Evolutionary conservation across 2,797 vertebrate genomes (phyloP), one percentile per base, ranked within the genome.

Genomic region (Anomalospiza imberbis): DNA sequence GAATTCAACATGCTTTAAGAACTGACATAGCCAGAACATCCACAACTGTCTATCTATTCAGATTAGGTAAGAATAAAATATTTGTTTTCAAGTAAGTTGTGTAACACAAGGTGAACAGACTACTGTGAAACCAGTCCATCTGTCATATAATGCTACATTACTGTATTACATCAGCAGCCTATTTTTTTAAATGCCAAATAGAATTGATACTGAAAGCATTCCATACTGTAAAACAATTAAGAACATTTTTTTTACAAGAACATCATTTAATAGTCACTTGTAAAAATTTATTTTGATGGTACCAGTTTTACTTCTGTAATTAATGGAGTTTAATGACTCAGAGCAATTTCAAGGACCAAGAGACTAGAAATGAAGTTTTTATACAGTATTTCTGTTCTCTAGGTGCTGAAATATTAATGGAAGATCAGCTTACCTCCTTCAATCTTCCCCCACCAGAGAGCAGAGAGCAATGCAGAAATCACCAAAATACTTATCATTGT

Each of bases 81-180:
- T 47, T 89, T 95, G 36, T 93, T 94, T 96, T 89, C 40, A 76
- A 76, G 25, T 84, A 72, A 62, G 9, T 83, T 92, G 60, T 87
- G 53, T 91, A 87, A 63, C 84, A 89, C 80, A 85, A 78, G 20
- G 48, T 74, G 71, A 94, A 40, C 61, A 85, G 66, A 71, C 68
- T 73, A 61, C 65, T 89, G 50, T 91, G 75, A 93, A 94, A 74
- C 36, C 31, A 90, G 70, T 94, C 74, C 88, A 80, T 90, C 88
- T 94, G 32, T 87, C 74, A 42, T 61, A 24, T 38, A 78, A 75
- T 51, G n/a, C 34, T 88, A 71, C 42, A 31, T 61, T 79, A 53
- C 57, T 2, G 2, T 72, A 60, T 86, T 76, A 63, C 32, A 78
- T 91, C 72, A 79, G n/a, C 32, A 82, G 48, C 26, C 42, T 3